A percentile compares a stretch with the other conserved stretches of the same genome.
Evolutionary conservation across 2,888 invertebrate species (phyloP).

Genomic region (Lasioglossum figueresi): DNA sequence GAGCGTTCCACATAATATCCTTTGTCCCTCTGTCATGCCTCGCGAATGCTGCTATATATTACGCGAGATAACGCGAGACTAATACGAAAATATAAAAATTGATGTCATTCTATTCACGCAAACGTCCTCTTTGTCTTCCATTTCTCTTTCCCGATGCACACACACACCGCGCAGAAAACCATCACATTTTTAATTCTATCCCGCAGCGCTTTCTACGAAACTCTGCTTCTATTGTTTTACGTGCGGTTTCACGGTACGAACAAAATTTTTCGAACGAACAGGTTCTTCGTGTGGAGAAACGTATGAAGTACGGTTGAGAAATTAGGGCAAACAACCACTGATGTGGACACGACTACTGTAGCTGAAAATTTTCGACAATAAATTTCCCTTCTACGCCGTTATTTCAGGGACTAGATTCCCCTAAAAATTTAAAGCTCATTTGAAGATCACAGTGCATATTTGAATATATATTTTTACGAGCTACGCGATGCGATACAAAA

Average conservation of each 20-base stretch:
- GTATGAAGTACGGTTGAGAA: too few species aligned
- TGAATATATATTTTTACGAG: too few species aligned
- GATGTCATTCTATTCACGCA: background rate
- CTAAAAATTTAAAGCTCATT: too few species aligned
- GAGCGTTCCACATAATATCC: background rate
- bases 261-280: background rate
- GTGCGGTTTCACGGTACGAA: background rate
- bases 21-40: background rate
- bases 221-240: background rate
- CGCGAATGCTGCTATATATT: background rate
- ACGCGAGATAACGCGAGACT: background rate
- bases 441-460: too few species aligned
- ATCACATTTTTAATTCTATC: background rate
- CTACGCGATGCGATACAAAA: too few species aligned
- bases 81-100: slow-evolving; percentile 7
- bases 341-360: too few species aligned
- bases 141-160: background rate
- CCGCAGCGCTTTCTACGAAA: background rate
- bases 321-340: too few species aligned
- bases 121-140: background rate
- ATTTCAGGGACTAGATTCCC: too few species aligned
- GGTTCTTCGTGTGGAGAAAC: too few species aligned
- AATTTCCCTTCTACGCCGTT: too few species aligned
- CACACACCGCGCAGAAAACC: background rate
- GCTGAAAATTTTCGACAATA: too few species aligned